Base-by-base conservation (phyloP, 2,797 vertebrate species). In the Cynopterus sphinx region DNA sequence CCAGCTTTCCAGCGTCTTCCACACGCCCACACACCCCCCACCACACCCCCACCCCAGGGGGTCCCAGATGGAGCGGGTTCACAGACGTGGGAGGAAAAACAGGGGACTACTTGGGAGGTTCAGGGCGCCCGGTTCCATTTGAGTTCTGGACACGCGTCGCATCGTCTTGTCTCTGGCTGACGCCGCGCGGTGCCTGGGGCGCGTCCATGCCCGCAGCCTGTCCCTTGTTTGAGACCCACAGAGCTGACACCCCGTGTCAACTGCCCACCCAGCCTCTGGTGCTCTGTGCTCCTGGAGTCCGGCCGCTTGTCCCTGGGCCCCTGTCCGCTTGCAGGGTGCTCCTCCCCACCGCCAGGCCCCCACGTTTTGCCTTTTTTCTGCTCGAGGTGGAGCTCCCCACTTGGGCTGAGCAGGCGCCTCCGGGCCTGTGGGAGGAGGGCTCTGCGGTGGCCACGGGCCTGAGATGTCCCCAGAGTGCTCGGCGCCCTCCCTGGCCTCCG, bases 181-280 rank as follows among this genome's bases (percentile, higher is more conserved):
- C 16, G 24, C 33, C 33, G 0, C 0, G 17, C 0, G 2, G 9
- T 0, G 43, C 33, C 21, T 33, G 53, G 57, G 63, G n/a, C 2
- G 2, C 22, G 22, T 31, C 33, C 51, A 9, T 0, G 0, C 71
- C 2, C 1, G 31, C 21, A 28, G n/a, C 3, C 16, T 1, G 0
- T 22, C 51, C 19, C 5, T 26, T 6, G 1, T 19, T 26, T 43
- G 17, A 43, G 21, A 12, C 7, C 13, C 17, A 6, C 0, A 4
- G 36, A 31, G 15, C 63, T 5, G 22, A 17, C 0, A 9, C 9
- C 9, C 5, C 1, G 7, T 61, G 65, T 55, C 2, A 28, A 9
- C 6, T 31, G 36, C 16, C 22, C 33, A 10, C 31, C 43, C 7
- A 4, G 2, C 9, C 28, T 39, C 55, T 4, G 63, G 5, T 36